Evolutionary conservation across 2,888 invertebrate species (phyloP).

Genomic region (Cerastis rubricosa): DNA sequence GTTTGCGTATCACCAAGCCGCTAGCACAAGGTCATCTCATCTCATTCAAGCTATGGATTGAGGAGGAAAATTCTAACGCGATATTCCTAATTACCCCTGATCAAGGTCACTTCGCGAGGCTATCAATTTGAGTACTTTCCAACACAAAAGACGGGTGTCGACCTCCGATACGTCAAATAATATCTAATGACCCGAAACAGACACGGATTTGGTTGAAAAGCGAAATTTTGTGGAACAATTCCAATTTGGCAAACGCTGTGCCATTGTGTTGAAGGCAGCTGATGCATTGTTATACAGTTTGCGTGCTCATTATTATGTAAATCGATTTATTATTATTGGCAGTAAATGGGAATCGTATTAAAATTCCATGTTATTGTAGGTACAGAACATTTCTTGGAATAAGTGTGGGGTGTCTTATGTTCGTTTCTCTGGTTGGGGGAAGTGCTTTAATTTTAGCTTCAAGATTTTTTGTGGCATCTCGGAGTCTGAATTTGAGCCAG

Average conservation of each 20-base stretch:
- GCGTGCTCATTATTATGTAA: slow-evolving; percentile 30
- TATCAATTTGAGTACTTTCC: slow-evolving; percentile 35
- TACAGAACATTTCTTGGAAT: background rate
- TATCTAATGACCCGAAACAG: slow-evolving; percentile 57
- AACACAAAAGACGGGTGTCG: slow-evolving; percentile 46
- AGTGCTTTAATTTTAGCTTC: background rate
- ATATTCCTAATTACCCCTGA: slow-evolving; percentile 50
- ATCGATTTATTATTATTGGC: slow-evolving; percentile 26
- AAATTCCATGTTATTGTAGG: background rate
- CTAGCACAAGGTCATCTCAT: slow-evolving; percentile 43
- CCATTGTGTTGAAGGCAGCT: slow-evolving; percentile 13
- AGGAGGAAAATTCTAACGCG: slow-evolving; percentile 47
- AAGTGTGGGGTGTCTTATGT: background rate
- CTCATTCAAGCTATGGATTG: slow-evolving; percentile 29
- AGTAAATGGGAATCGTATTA: slow-evolving; percentile 11
- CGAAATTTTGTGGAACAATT: slow-evolving; percentile 57
- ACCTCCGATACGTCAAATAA: slow-evolving; percentile 55
- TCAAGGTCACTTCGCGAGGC: slow-evolving; percentile 48
- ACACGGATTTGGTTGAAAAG: slow-evolving; percentile 55
- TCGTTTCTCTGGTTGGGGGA: background rate
- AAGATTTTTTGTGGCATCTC: background rate
- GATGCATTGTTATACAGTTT: slow-evolving; percentile 14
- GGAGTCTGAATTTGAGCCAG: background rate
- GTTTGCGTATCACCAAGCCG: slow-evolving; percentile 38
- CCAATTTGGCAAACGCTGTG: slow-evolving; percentile 56